Conservation (phyloP, 92 coral and sea anemone species). For the Epizoanthus stellaris region DNA sequence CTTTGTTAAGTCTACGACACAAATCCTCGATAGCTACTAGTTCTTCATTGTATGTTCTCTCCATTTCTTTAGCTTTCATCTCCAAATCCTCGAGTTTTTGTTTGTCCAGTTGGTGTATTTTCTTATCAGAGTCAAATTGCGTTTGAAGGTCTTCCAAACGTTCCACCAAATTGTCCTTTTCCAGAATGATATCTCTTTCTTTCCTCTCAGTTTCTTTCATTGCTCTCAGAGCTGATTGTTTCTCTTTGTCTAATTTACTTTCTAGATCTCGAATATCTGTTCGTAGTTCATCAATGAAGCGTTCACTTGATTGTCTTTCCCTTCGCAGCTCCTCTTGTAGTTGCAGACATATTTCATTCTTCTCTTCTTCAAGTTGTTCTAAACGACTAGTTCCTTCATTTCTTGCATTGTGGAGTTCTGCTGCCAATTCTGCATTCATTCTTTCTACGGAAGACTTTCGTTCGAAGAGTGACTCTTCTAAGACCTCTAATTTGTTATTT, state of each 20-base stretch:
- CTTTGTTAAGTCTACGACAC: constrained; percentile 31
- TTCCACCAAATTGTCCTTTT: constrained; percentile 57
- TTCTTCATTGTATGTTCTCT: constrained; percentile 29
- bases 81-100: constrained; percentile 46
- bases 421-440: constrained; percentile 45
- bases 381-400: constrained; percentile 45
- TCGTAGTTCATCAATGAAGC: constrained; percentile 57
- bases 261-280: constrained; percentile 57
- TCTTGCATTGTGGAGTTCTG: constrained; percentile 53
- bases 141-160: constrained; percentile 67
- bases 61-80: constrained; percentile 40
- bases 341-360: constrained; percentile 51
- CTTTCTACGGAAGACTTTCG: background rate
- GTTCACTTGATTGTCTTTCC: constrained; percentile 54
- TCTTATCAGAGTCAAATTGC: constrained; percentile 41
- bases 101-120: constrained; percentile 13
- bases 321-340: constrained; percentile 41
- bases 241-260: constrained; percentile 44
- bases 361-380: constrained; percentile 63
- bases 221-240: constrained; percentile 37
- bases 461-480: constrained; percentile 21
- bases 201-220: constrained; percentile 47
- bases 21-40: constrained; percentile 46
- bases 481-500: constrained; percentile 11
- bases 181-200: constrained; percentile 54